A percentile compares a stretch with the other conserved stretches of the same genome.
Evolutionary conservation across 1,140 invertebrate species (phyloP).

Genomic region (Limonius californicus): DNA sequence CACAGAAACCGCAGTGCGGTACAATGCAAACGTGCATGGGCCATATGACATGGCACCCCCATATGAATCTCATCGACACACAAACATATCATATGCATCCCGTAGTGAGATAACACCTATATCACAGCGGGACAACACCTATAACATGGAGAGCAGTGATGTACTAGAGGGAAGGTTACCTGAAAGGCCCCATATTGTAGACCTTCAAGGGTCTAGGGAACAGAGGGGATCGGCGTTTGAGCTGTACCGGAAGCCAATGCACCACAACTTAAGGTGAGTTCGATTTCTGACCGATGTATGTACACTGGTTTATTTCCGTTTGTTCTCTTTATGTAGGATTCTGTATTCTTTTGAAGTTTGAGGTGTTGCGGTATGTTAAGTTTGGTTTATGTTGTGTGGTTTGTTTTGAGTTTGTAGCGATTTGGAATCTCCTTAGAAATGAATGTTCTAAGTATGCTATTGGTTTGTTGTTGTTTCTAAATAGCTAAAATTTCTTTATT

Average conservation of each 20-base stretch:
- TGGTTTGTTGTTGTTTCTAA: too few species aligned
- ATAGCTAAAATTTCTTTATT: too few species aligned
- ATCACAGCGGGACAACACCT: slow-evolving; percentile 36
- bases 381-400: slow-evolving; percentile 8
- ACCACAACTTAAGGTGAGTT: slow-evolving; percentile 71
- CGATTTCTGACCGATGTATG: slow-evolving; percentile 23
- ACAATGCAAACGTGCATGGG: slow-evolving; percentile 36
- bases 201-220: slow-evolving; percentile 69
- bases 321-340: slow-evolving; percentile 34
- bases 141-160: slow-evolving; percentile 21
- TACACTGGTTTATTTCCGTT: slow-evolving; percentile 41
- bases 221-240: slow-evolving; percentile 93
- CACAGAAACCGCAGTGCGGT: slow-evolving; percentile 39
- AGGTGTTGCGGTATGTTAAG: slow-evolving; percentile 3
- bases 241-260: slow-evolving; percentile 83
- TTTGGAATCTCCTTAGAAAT: too few species aligned
- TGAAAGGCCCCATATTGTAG: slow-evolving; percentile 40
- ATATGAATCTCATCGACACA: slow-evolving; percentile 41
- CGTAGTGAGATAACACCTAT: slow-evolving; percentile 46
- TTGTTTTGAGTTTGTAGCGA: background rate
- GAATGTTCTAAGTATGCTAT: too few species aligned
- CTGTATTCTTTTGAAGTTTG: slow-evolving; percentile 38
- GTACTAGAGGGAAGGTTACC: slow-evolving; percentile 39
- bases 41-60: slow-evolving; percentile 44
- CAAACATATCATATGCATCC: slow-evolving; percentile 45